Evolutionary conservation across 2,797 vertebrate species (phyloP), one percentile per base, ranked within the genome.

Genomic region (Pangasius macronema): DNA sequence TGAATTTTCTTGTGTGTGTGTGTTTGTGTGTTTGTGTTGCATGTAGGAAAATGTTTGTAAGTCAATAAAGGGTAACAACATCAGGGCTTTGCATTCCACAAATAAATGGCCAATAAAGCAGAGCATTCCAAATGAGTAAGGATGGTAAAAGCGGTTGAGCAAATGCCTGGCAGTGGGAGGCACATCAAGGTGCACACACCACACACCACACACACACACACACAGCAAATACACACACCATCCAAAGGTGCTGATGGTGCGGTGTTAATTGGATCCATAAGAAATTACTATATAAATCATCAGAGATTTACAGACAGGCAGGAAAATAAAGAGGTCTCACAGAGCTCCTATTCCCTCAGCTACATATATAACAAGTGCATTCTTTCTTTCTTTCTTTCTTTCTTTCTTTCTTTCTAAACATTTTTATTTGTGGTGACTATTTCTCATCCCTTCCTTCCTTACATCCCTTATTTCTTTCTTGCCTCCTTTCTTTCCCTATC

Each of bases 21-120:
- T 59, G 57, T 59, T 22, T 59, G 57, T 59, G 20, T 51, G 82
- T 67, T n/a, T 67, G 14, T 51, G 82, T 4, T 53, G 65, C 33
- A 68, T 30, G 24, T 1, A 61, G 51, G 82, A 18, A 84, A 72
- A 73, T 9, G 67, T 20, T 59, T 73, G 24, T 27, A 57, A 84
- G 68, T 75, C 68, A 75, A 84, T 84, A 75, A 84, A 73, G 53
- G 5, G 11, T 84, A 57, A 68, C n/a, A 46, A 13, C 51, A 73
- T 42, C 36, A 57, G 13, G 30, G 53, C 24, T 68, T 46, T 11
- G 33, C 55, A 14, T 84, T 84, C 83, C 67, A 55, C 51, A 57
- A 83, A 75, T 57, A 85, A 83, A 85, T 59, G 63, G 6, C 30
- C n/a, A 55, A 80, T 86, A 68, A 86, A 68, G 24, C 42, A 4